Base-by-base conservation (phyloP, 2,888 invertebrate species). In the Lasius platythorax region DNA sequence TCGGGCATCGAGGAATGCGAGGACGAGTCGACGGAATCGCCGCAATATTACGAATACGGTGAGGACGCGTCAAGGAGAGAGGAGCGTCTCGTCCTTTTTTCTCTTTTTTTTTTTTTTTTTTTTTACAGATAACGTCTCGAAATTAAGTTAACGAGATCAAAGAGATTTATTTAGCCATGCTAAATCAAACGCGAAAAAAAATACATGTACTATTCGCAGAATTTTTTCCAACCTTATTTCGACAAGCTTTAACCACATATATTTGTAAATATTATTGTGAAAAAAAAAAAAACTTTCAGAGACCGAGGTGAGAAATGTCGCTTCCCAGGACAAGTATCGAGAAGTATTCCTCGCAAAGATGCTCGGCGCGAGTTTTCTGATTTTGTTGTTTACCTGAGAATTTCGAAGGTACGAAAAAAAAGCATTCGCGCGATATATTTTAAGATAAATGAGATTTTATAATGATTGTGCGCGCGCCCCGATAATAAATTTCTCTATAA, bases 21-120 rank as follows among this genome's bases (percentile, higher is more conserved):
- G 11, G 89, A 91, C 3, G 87, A 86, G 11, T 63, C 82, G 40
- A 91, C 89, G 63, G 93, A 92, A 73, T 53, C 83, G 53, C 83
- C 83, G 70, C 87, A 89, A 75, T 93, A 90, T 89, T 83, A 84
- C 58, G 93, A 93, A 89, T 93, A 93, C 86, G 93, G 92, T 93
- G 91, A 93, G 92, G 79, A 82, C 76, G 82, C 73, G 64, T 74
- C 76, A 68, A 75, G 56, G 40, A 61, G 68, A 75, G 70, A 78
- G 68, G 84, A 82, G 18, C 68, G 50, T 58, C 33, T 40, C 56
- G 50, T 68, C 67, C 67, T 72, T 53, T 75, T 61, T 37, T 64
- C 37, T 28, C 56, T 56, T 28, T 23, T 15, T 53, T n/a, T 28
- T n/a, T n/a, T n/a, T 64, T 56, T 28, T 23, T 15, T 53, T n/a